These are phyloP conservation scores for Pachyseris speciosa DNA, from an alignment of 64 coral and sea anemone genomes.

Conservation along the genomic window DNA sequence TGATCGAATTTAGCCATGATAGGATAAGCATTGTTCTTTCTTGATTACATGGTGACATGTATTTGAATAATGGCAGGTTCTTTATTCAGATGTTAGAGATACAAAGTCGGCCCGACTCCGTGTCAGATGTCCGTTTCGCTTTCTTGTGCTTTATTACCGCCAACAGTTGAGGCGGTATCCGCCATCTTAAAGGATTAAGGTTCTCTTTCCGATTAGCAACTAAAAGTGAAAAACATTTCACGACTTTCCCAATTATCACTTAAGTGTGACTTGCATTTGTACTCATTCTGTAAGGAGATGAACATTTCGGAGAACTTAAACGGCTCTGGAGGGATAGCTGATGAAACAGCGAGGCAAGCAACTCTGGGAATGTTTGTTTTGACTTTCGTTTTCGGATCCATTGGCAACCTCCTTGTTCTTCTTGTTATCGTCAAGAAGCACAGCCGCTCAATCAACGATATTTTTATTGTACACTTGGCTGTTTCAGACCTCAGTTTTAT, in stretches of 20 bases:
- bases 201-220: not conserved
- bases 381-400: conserved; percentile 45
- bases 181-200: not conserved
- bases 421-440: conserved; percentile 38
- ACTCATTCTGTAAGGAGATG: not conserved
- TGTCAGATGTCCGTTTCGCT: not conserved
- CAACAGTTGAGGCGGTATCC: not conserved
- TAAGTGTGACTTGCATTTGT: not conserved
- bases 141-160: not conserved
- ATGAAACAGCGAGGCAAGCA: not conserved
- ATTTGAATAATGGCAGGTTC: conserved; percentile 5
- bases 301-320: not conserved
- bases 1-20: conserved; percentile 1
- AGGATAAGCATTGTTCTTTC: not conserved
- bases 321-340: not conserved
- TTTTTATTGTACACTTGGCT: conserved; percentile 62
- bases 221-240: not conserved
- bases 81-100: not conserved
- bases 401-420: conserved; percentile 56
- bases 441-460: conserved; percentile 59
- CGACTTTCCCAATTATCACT: not conserved
- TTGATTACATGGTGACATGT: conserved; percentile 3
- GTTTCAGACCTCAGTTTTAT: conserved; percentile 66
- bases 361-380: conserved; percentile 36
- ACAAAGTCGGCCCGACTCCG: conserved; percentile 8